These are phyloP conservation scores for Heliconius hortense DNA, from an alignment of 2,888 invertebrate genomes.

Conservation along the genomic window DNA sequence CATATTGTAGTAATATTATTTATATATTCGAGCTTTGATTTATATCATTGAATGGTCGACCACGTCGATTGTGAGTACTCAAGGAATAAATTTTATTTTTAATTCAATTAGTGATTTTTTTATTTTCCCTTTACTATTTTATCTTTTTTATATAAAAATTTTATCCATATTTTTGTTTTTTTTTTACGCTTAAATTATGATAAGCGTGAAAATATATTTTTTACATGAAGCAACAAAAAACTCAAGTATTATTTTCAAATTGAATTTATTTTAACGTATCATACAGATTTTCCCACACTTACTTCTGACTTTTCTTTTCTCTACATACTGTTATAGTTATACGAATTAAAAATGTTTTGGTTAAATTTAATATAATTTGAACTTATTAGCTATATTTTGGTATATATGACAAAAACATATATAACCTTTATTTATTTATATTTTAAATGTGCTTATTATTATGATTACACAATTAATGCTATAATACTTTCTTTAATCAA, in stretches of 20 bases:
- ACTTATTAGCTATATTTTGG: not conserved
- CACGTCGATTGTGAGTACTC: constrained; percentile 75
- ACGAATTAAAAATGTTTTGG: not conserved
- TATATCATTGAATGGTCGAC: constrained; percentile 63
- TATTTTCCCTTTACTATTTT: not conserved
- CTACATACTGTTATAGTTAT: not conserved
- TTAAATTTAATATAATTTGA: not conserved
- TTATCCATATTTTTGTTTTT: not conserved
- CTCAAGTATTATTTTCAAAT: not conserved
- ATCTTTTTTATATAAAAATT: not conserved
- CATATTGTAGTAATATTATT: constrained; percentile 74
- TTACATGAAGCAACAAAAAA: too few species aligned
- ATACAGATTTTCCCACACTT: constrained; percentile 7
- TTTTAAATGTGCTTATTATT: not conserved
- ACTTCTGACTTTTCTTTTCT: not conserved
- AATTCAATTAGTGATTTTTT: constrained; percentile 66
- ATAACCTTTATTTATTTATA: not conserved
- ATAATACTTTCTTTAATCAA: not conserved
- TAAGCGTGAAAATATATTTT: too few species aligned
- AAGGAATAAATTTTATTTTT: constrained; percentile 82
- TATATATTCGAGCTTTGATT: constrained; percentile 76
- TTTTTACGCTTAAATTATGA: not conserved
- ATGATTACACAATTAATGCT: not conserved
- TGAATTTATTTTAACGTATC: constrained; percentile 15
- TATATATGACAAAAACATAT: not conserved